Evolutionary conservation across 2,888 invertebrate species (phyloP).

Genomic region (Ernsta delagoae): DNA sequence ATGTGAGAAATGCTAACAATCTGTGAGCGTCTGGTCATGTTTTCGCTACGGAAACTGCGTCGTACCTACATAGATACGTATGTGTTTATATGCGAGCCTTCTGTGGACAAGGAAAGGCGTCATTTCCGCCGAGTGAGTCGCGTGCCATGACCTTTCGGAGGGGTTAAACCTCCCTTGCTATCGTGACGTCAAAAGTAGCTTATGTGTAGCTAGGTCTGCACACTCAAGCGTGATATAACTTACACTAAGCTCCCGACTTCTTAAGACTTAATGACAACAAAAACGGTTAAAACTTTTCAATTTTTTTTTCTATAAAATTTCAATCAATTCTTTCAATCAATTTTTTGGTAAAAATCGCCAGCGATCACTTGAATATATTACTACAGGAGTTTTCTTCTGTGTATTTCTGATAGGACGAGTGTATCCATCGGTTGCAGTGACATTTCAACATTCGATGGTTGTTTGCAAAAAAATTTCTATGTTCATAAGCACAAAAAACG

Average conservation of each 20-base stretch:
- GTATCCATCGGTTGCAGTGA: no score
- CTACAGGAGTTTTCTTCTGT: no score
- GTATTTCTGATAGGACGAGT: no score
- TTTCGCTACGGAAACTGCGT: slow-evolving; percentile 24
- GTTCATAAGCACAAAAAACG: no score
- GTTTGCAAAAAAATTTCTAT: no score
- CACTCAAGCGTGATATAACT: slow-evolving; percentile 36
- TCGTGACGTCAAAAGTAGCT: slow-evolving; percentile 43
- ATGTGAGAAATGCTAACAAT: slow-evolving; percentile 1
- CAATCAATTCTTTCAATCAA: no score
- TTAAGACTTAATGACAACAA: slow-evolving; percentile 15
- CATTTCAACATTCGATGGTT: no score
- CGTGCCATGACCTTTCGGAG: slow-evolving; percentile 49
- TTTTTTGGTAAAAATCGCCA: no score
- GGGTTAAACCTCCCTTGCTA: slow-evolving; percentile 45
- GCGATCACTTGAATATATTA: background rate
- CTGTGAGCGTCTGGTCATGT: slow-evolving; percentile 18
- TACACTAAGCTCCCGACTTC: slow-evolving; percentile 27
- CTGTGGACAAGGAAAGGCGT: slow-evolving; percentile 41
- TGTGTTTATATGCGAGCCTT: slow-evolving; percentile 6
- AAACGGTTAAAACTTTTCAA: slow-evolving; percentile 3
- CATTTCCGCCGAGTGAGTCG: slow-evolving; percentile 43
- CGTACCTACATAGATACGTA: background rate
- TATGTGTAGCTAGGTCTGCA: slow-evolving; percentile 26
- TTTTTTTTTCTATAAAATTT: slow-evolving; percentile 9